Evolutionary conservation across 2,888 invertebrate genomes (phyloP).

Genomic region (Chrysomela aeneicollis): DNA sequence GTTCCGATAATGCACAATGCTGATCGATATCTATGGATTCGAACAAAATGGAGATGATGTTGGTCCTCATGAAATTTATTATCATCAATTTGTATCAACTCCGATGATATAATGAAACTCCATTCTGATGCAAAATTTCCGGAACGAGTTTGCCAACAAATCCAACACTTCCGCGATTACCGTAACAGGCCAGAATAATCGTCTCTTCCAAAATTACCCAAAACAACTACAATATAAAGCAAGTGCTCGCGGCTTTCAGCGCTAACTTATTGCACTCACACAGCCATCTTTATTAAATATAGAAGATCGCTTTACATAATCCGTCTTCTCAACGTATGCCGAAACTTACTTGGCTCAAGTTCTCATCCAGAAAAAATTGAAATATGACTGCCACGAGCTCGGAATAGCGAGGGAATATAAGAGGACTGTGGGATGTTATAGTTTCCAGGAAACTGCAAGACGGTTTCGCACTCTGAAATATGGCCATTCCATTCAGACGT

Average conservation of each 20-base stretch:
- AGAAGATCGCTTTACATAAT: slow-evolving; percentile 40
- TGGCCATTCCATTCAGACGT: not conserved
- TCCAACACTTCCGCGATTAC: slow-evolving; percentile 13
- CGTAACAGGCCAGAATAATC: slow-evolving; percentile 39
- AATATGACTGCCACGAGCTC: slow-evolving; percentile 34
- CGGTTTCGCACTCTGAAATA: slow-evolving; percentile 23
- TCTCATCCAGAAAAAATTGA: slow-evolving; percentile 37
- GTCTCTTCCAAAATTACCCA: slow-evolving; percentile 35
- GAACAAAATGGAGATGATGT: too few relatives aligned
- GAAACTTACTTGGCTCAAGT: slow-evolving; percentile 39
- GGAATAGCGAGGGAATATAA: slow-evolving; percentile 34
- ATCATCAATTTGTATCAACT: not conserved
- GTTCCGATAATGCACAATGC: too few relatives aligned
- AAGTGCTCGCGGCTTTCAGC: slow-evolving; percentile 30
- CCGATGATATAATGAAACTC: not conserved
- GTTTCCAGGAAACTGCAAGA: slow-evolving; percentile 33
- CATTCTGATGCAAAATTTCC: not conserved
- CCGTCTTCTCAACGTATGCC: slow-evolving; percentile 42
- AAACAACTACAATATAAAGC: slow-evolving; percentile 42
- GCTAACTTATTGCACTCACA: slow-evolving; percentile 36
- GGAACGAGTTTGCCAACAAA: not conserved
- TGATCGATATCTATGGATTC: too few relatives aligned
- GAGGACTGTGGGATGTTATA: slow-evolving; percentile 24
- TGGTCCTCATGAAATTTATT: not conserved
- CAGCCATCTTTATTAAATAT: slow-evolving; percentile 42